Percentiles rank a stretch among this genome's conserved stretches.
Conservation (phyloP, 2,888 invertebrate genomes). For the Xylophagus ater region DNA sequence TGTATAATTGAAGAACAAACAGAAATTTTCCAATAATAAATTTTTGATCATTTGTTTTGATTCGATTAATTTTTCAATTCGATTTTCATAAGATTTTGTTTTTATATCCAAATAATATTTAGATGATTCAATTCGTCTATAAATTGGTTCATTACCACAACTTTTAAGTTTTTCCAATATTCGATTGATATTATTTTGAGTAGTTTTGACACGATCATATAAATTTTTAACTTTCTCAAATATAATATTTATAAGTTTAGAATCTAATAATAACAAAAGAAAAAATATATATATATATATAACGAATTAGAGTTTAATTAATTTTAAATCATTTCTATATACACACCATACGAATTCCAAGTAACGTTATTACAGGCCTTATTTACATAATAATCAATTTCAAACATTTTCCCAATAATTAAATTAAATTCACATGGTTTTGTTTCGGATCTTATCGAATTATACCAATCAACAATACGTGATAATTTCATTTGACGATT, state of each 20-base stretch:
- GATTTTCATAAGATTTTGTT: too few relatives aligned
- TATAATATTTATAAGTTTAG: conserved; percentile 24
- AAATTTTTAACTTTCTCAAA: conserved; percentile 25
- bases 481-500: conserved; percentile 39
- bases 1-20: conserved; percentile 29
- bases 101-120: conserved; percentile 31
- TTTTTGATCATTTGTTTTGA: conserved; percentile 28
- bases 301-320: conserved; percentile 26
- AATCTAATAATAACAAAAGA: conserved; percentile 21
- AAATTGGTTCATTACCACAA: conserved; percentile 67
- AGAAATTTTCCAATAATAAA: conserved; percentile 30
- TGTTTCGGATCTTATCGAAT: conserved; percentile 60
- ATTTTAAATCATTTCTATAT: too few relatives aligned
- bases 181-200: conserved; percentile 51
- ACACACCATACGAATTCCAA: conserved; percentile 80
- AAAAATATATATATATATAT: not conserved
- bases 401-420: conserved; percentile 61
- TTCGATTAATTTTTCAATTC: conserved; percentile 28
- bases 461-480: conserved; percentile 66
- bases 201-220: conserved; percentile 24
- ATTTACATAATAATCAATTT: conserved; percentile 59
- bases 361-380: conserved; percentile 57
- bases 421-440: conserved; percentile 67
- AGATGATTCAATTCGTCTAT: conserved; percentile 51
- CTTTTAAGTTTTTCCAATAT: conserved; percentile 47